A percentile compares a stretch with the other conserved stretches of the same genome.
These are phyloP conservation scores for Trichogramma evanescens DNA, from an alignment of 2,888 invertebrate species.

Conservation along the genomic window DNA sequence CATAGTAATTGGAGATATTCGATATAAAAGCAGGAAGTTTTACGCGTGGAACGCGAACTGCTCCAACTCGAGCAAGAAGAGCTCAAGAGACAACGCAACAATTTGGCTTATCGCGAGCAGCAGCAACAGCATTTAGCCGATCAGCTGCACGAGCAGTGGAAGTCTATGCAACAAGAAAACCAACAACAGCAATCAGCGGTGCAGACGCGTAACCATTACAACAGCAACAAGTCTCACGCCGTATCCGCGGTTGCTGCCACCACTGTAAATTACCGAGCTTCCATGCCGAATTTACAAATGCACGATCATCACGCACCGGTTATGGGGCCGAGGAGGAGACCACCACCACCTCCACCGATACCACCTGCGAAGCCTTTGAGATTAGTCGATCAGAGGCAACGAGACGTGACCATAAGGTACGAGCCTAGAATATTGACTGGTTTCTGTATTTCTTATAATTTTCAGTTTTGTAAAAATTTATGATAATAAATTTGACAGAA, in stretches of 20 bases:
- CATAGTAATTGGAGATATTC: neutral
- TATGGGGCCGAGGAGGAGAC: conserved; percentile 36
- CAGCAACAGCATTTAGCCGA: conserved; percentile 42
- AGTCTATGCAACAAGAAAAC: conserved; percentile 59
- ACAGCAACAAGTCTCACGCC: conserved; percentile 42
- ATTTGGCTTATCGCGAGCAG: conserved; percentile 59
- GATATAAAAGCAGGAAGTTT: conserved; percentile 54
- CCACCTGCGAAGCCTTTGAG: conserved; percentile 55
- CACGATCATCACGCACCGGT: conserved; percentile 40
- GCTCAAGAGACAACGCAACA: conserved; percentile 66
- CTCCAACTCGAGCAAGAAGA: conserved; percentile 73
- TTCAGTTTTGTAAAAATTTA: neutral
- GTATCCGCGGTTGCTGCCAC: conserved; percentile 37
- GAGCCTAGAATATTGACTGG: no score
- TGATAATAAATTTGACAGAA: conserved; percentile 40
- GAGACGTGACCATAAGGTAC: conserved; percentile 42
- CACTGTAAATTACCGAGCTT: conserved; percentile 50
- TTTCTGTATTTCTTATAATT: no score
- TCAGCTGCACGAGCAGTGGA: conserved; percentile 42
- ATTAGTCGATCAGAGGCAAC: conserved; percentile 40
- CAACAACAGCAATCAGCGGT: conserved; percentile 21
- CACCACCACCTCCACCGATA: conserved; percentile 49
- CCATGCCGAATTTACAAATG: conserved; percentile 55
- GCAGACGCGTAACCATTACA: neutral
- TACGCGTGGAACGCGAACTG: conserved; percentile 72